Conservation (phyloP, 2,113 vertebrate genomes). For the Myrmophylax atrothorax region DNA sequence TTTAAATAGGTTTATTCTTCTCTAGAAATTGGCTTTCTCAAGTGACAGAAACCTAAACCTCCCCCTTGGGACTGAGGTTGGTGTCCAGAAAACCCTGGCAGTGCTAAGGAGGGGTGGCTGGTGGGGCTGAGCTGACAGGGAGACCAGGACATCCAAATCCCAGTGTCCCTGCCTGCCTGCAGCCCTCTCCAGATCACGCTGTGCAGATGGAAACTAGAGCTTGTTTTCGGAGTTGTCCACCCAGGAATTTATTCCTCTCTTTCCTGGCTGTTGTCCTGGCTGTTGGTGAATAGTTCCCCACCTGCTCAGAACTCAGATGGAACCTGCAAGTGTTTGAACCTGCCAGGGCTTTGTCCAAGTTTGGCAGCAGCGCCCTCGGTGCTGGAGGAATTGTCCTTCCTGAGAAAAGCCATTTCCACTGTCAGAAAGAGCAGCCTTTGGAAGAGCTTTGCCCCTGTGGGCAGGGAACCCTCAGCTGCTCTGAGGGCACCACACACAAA, state of each 20-base stretch:
- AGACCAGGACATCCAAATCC: neutral
- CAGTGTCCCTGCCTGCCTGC: neutral
- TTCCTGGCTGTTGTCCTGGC: neutral
- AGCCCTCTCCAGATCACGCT: neutral
- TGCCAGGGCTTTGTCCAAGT: neutral
- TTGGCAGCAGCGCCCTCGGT: neutral
- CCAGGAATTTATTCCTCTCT: neutral
- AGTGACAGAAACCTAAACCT: neutral
- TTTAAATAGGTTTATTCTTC: conserved; percentile 14
- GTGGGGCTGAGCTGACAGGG: neutral
- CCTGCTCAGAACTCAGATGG: neutral
- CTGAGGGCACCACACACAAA: neutral
- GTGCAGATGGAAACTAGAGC: neutral
- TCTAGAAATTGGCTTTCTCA: neutral
- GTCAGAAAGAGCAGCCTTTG: neutral
- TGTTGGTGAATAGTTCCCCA: neutral
- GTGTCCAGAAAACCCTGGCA: neutral
- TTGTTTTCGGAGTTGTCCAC: neutral
- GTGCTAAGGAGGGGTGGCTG: neutral
- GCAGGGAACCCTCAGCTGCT: neutral
- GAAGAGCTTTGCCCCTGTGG: neutral
- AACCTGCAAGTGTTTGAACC: neutral
- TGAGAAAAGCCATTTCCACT: neutral
- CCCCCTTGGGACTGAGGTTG: neutral
- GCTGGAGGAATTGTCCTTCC: neutral